Evolutionary conservation across 2,113 vertebrate species (phyloP), one percentile per base, ranked within the genome.

Genomic region (Plotosus lineatus): DNA sequence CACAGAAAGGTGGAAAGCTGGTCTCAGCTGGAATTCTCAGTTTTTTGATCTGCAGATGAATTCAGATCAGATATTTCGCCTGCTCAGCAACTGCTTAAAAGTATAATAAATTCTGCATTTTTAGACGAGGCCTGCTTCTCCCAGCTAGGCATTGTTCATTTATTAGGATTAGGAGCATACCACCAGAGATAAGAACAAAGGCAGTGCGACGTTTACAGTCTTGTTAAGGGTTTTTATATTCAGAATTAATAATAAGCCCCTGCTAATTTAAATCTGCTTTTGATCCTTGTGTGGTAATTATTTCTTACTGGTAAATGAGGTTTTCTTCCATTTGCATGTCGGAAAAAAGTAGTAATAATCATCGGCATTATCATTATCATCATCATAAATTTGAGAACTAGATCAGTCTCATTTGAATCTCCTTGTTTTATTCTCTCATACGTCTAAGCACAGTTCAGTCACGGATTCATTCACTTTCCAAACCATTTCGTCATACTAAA

Each of bases 101-200:
- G 90, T 89, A 90, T 91, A 92, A 92, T 93, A 89, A 88, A 91
- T 93, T 90, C 90, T 90, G 91, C 87, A 92, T 91, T 92, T 91
- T 87, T 83, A 85, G 87, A 86, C 86, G 88, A 85, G 87, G 87
- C 89, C 90, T 89, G 86, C 91, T 91, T 90, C 89, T 92, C 85
- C 83, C 87, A 87, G 89, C 90, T 89, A 89, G 85, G 88, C 90
- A 81, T 84, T 71, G 85, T 89, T 93, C 88, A 90, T 92, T 94
- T 93, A 92, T 93, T 90, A 86, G 90, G 91, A 92, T 94, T 92
- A 94, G 90, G 90, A 90, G 82, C 89, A 91, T 92, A 92, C 88
- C 90, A 87, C 89, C 83, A 89, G 89, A 92, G 92, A 93, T 92
- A 92, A 91, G 90, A 92, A 90, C 86, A 86, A 86, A 86, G 76